Evolutionary conservation across 2,888 invertebrate genomes (phyloP), one percentile per base, ranked within the genome.

Genomic region (Epinotia nisella): DNA sequence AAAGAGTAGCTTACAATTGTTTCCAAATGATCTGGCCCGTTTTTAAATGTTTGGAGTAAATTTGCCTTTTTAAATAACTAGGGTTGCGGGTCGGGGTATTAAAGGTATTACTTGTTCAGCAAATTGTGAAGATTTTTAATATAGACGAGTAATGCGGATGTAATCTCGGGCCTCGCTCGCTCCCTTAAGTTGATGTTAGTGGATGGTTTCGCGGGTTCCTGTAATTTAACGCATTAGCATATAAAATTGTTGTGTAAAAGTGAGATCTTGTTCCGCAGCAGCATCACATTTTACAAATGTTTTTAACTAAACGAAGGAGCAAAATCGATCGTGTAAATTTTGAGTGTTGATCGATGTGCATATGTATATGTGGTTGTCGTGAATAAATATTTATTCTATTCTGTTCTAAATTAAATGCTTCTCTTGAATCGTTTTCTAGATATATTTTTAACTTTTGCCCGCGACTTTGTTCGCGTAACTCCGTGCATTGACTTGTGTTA

Each of bases 41-140:
- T 53, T 49, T 68, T 62, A 49, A 71, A 71, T 51, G 51, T 61
- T 73, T 70, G 58, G 49, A 62, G 56, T 45, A 67, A 70, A 74
- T 68, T 66, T 66, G 59, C 61, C 67, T 61, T 71, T 71, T 67
- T 67, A 71, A 67, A 71, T 59, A 71, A 72, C 53, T 53, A 71
- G 41, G 55, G 39, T n/a, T 56, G 71, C 45, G 53, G 51, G 58
- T 53, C 71, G 51, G 70, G 69, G 66, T 74, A 74, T 75, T 76
- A 73, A 75, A 69, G 72, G 70, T 75, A 76, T 76, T 75, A 75
- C 67, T 72, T 73, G 72, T 74, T 75, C 76, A 71, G 74, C 75
- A 74, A 74, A 74, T 76, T 76, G 70, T 76, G 72, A 51, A 70
- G 75, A 56, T 76, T 73, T 76, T 74, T 76, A 76, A 74, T 74